These are phyloP conservation scores for Planococcus citri DNA, from an alignment of 1,140 invertebrate species.

Conservation along the genomic window DNA sequence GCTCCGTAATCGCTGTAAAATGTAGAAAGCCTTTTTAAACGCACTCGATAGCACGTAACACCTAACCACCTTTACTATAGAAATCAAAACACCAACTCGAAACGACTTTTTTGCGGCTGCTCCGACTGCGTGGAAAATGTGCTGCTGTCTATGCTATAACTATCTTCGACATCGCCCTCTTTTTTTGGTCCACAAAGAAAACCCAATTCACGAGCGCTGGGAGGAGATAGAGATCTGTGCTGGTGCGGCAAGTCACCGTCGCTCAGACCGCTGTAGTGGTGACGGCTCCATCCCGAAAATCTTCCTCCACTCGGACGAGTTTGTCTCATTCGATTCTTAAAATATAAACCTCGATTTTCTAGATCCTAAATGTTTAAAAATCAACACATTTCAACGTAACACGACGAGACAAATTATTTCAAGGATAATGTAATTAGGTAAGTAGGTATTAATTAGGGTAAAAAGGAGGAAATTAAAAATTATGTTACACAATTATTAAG, in stretches of 20 bases:
- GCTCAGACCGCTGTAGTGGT: slow-evolving; percentile 63
- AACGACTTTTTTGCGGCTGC: slow-evolving; percentile 57
- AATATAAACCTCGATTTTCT: slow-evolving; percentile 62
- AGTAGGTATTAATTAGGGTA: not conserved
- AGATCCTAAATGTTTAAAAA: slow-evolving; percentile 61
- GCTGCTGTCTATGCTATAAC: slow-evolving; percentile 73
- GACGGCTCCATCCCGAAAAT: slow-evolving; percentile 53
- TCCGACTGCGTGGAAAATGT: slow-evolving; percentile 86
- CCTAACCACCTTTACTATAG: too few species aligned
- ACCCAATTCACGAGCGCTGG: slow-evolving; percentile 30
- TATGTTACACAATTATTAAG: too few species aligned
- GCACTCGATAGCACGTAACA: too few species aligned
- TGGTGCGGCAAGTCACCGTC: slow-evolving; percentile 57
- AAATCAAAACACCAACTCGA: slow-evolving; percentile 44
- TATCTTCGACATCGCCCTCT: slow-evolving; percentile 63
- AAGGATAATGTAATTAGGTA: not conserved
- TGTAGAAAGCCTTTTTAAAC: not conserved
- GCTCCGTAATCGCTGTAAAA: slow-evolving; percentile 12
- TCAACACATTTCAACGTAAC: not conserved
- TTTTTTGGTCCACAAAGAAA: slow-evolving; percentile 43
- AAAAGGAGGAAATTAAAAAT: not conserved
- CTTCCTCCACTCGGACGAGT: slow-evolving; percentile 35
- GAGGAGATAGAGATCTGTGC: slow-evolving; percentile 37
- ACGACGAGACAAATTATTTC: not conserved
- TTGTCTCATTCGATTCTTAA: slow-evolving; percentile 53